A percentile compares a stretch with the other conserved stretches of the same genome.
Conservation (phyloP, 2,888 invertebrate species). For the Torymus auratus region DNA sequence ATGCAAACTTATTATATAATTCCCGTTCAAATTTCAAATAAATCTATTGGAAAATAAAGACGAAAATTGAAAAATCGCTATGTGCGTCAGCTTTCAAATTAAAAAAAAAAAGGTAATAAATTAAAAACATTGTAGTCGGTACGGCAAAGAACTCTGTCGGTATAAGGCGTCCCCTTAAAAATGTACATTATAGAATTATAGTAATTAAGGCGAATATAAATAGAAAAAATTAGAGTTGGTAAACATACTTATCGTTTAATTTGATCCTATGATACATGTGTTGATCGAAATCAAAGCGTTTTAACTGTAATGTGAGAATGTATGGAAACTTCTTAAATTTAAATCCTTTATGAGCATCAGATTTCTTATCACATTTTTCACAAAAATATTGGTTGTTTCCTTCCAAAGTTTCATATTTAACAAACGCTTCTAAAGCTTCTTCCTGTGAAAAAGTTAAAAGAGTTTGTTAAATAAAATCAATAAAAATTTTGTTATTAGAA, state of each 20-base stretch:
- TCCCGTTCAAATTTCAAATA: no score
- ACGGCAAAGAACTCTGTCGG: no score
- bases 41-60: no score
- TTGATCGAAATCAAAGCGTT: constrained; percentile 94
- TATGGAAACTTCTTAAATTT: constrained; percentile 92
- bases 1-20: no score
- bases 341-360: constrained; percentile 92
- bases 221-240: no score
- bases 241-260: constrained; percentile 87
- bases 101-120: no score
- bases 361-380: constrained; percentile 90
- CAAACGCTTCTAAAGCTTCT: constrained; percentile 89
- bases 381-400: constrained; percentile 92
- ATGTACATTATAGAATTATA: no score
- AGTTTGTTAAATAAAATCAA: not conserved
- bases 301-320: constrained; percentile 89
- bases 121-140: no score
- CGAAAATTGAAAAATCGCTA: no score
- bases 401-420: constrained; percentile 89
- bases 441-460: constrained; percentile 77
- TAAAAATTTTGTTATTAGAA: not conserved
- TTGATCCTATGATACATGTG: constrained; percentile 90
- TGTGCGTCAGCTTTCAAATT: no score
- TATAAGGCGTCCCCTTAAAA: no score
- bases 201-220: no score